Percentiles rank a stretch among this genome's conserved stretches.
phyloP scores from a whole-genome alignment of 2,888 invertebrate genomes.

The Drosophila prolongata region DNA sequence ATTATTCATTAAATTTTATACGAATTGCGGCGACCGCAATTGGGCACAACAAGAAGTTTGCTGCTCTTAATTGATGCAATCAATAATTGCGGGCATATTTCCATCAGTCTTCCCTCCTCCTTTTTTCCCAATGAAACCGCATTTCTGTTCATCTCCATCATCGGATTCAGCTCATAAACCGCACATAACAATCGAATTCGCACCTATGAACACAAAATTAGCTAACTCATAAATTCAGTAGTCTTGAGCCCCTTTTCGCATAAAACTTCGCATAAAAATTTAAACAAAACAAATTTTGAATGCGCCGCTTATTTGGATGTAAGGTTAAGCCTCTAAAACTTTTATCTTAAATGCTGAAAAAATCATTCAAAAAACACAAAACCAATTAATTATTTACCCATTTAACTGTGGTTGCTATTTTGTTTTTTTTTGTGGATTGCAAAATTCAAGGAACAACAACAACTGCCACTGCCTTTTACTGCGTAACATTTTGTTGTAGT shows the following conservation, averaged over 20 bases:
- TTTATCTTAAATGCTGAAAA: constrained; percentile 38
- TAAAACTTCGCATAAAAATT: constrained; percentile 12
- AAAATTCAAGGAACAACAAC: constrained; percentile 45
- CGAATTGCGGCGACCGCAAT: constrained; percentile 16
- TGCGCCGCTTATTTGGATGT: constrained; percentile 20
- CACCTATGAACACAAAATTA: constrained; percentile 22
- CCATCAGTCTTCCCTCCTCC: constrained; percentile 6
- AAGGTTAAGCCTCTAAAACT: constrained; percentile 35
- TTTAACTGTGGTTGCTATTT: constrained; percentile 39
- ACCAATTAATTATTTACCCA: constrained; percentile 66
- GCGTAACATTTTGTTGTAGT: constrained; percentile 63
- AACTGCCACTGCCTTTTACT: constrained; percentile 28
- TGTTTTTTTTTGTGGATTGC: constrained; percentile 40
- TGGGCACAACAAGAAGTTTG: constrained; percentile 33
- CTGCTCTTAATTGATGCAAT: constrained; percentile 60
- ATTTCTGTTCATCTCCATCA: background rate
- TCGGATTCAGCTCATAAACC: background rate
- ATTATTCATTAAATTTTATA: constrained; percentile 47
- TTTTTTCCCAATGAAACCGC: background rate
- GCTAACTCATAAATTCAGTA: constrained; percentile 10
- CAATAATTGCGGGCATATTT: constrained; percentile 60
- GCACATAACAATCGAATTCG: constrained; percentile 13
- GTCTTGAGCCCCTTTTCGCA: constrained; percentile 24
- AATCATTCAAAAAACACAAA: constrained; percentile 44
- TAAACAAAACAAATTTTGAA: constrained; percentile 26